Percentiles rank a stretch among this genome's conserved stretches.
Evolutionary conservation across 2,888 invertebrate genomes (phyloP).

Genomic region (Strigamia transsilvanica): DNA sequence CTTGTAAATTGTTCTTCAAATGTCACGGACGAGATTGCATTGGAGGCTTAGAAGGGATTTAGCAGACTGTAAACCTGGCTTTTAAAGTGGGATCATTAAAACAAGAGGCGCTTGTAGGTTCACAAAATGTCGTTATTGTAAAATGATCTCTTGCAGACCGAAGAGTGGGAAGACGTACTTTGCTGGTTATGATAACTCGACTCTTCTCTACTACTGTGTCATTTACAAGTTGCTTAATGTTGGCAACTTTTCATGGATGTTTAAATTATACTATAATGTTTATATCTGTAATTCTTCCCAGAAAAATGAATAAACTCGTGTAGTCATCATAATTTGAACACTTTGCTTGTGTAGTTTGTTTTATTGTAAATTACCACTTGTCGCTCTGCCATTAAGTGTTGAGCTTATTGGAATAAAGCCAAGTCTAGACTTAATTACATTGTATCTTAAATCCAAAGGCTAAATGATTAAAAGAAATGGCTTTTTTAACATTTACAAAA

Average conservation of each 20-base stretch:
- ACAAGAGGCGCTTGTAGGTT: conserved; percentile 19
- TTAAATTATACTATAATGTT: too few relatives aligned
- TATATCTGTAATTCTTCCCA: too few relatives aligned
- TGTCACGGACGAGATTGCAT: conserved; percentile 26
- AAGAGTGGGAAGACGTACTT: not conserved
- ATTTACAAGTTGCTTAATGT: too few relatives aligned
- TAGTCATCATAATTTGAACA: too few relatives aligned
- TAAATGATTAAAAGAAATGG: not conserved
- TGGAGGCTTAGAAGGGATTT: conserved; percentile 30
- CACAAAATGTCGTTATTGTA: conserved; percentile 37
- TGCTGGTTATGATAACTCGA: not conserved
- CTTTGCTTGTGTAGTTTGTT: too few relatives aligned
- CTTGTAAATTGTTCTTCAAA: conserved; percentile 38
- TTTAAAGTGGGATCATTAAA: conserved; percentile 34
- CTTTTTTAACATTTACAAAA: not conserved
- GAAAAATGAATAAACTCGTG: too few relatives aligned
- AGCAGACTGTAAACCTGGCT: conserved; percentile 34
- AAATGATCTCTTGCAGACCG: not conserved
- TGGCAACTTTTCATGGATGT: too few relatives aligned
- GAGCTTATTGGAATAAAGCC: too few relatives aligned
- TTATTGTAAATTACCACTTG: too few relatives aligned
- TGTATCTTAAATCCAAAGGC: not conserved
- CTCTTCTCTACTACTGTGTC: not conserved
- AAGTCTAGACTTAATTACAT: too few relatives aligned
- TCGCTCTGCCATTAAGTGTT: too few relatives aligned